Conservation (phyloP, 2,888 invertebrate genomes). For the Diaphora mendica region DNA sequence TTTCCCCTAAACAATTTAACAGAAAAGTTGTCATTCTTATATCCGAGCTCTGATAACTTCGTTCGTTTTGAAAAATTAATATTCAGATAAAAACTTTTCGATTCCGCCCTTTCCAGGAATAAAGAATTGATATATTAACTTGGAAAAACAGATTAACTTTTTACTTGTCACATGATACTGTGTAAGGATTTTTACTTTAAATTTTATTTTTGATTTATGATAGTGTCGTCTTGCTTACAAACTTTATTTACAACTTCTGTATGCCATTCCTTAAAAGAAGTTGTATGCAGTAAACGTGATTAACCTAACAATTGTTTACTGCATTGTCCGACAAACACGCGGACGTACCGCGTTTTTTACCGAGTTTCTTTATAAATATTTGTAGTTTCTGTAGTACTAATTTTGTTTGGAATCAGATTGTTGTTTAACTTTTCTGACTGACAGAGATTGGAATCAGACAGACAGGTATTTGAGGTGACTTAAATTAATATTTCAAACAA, state of each 20-base stretch:
- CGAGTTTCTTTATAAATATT: too few relatives aligned
- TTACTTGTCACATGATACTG: background rate
- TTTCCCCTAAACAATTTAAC: background rate
- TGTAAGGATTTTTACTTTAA: background rate
- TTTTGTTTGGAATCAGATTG: too few relatives aligned
- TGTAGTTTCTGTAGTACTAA: background rate
- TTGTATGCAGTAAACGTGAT: too few relatives aligned
- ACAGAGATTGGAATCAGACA: too few relatives aligned
- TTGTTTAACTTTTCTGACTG: too few relatives aligned
- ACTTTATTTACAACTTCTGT: background rate
- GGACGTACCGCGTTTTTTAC: too few relatives aligned
- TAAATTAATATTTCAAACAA: too few relatives aligned
- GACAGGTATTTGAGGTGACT: too few relatives aligned
- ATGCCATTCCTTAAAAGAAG: too few relatives aligned
- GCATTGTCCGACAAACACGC: too few relatives aligned
- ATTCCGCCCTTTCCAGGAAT: background rate
- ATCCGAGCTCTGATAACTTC: background rate
- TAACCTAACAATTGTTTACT: too few relatives aligned
- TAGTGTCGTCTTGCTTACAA: background rate
- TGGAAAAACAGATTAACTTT: background rate
- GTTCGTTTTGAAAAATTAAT: background rate
- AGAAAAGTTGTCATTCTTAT: background rate
- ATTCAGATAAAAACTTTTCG: background rate
- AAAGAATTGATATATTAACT: background rate
- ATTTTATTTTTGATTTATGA: background rate